Base-by-base conservation (phyloP, 2,113 vertebrate species). In the Nipponia nippon region DNA sequence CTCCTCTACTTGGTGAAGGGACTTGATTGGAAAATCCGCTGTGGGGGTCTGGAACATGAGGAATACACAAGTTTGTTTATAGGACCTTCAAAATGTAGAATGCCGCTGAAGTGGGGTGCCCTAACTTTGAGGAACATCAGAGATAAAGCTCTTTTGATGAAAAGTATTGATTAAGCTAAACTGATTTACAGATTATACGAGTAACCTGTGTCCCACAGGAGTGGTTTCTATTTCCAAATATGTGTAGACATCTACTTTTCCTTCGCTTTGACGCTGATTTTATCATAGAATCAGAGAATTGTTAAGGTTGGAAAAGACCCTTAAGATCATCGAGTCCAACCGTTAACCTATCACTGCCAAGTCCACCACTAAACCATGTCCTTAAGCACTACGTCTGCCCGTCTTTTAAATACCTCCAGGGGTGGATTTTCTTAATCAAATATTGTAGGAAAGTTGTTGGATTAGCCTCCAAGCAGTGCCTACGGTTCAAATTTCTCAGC, bases 181-280 rank as follows among this genome's bases (percentile, higher is more conserved):
- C 10, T n/a, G 56, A 56, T 63, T 82, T 38, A 25, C 50, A 49
- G 34, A 70, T 4, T 42, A 2, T 10, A 7, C 0, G 0, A 53
- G 55, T 36, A n/a, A 47, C 19, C 34, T 56, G 7, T 9, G 9
- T 59, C 44, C 56, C 10, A 1, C n/a, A 52, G 77, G 47, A 84
- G 12, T 29, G 34, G 34, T 65, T 65, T 84, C 32, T 82, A 0
- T 82, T 93, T 93, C 34, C 46, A 56, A 27, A 26, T 27, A 7
- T 8, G 5, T 63, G 26, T 81, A 46, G 42, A 47, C 18, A 56
- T 34, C 50, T 78, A 16, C 38, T 52, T 62, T 77, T 55, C 53
- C 58, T 69, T 70, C 82, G 50, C 47, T 62, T 50, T 26, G 50
- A 84, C 47, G 55, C 52, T 80, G 59, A 67, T 47, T 90, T 84